Evolutionary conservation across 1,140 invertebrate species (phyloP).

Genomic region (Drosophila sproati): DNA sequence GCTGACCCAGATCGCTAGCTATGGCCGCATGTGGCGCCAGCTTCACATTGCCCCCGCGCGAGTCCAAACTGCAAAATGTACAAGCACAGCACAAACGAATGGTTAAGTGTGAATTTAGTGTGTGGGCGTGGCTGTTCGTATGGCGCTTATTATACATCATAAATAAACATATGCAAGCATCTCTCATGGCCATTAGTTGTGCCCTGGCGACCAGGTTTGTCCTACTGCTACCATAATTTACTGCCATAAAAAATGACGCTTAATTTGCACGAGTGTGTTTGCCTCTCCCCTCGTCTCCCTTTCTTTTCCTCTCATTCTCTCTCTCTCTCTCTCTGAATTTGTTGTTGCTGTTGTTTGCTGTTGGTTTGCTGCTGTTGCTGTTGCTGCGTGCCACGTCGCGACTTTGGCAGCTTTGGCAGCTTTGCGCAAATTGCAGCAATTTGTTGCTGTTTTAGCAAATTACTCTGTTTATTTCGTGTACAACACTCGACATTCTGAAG

Average conservation of each 20-base stretch:
- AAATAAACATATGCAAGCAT: constrained; percentile 79
- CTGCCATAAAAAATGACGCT: constrained; percentile 75
- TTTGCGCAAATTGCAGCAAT: constrained; percentile 80
- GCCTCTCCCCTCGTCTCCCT: not conserved
- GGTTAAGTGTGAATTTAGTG: constrained; percentile 56
- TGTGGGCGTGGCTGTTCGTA: constrained; percentile 46
- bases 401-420: constrained; percentile 74
- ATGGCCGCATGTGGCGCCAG: constrained; percentile 90
- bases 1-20: constrained; percentile 89
- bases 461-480: constrained; percentile 75
- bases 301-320: not conserved
- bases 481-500: constrained; percentile 22
- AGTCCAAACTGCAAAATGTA: constrained; percentile 88
- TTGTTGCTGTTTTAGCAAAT: constrained; percentile 83
- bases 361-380: constrained; percentile 6
- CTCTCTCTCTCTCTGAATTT: not conserved
- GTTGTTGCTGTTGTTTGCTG: constrained; percentile 14
- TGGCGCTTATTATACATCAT: constrained; percentile 77
- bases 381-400: constrained; percentile 41
- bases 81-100: constrained; percentile 56
- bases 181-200: constrained; percentile 58
- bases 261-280: constrained; percentile 60
- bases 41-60: constrained; percentile 88
- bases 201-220: constrained; percentile 40
- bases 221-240: constrained; percentile 67